Evolutionary conservation across 2,888 invertebrate genomes (phyloP).

Genomic region (Ptycholaimellus sp.): DNA sequence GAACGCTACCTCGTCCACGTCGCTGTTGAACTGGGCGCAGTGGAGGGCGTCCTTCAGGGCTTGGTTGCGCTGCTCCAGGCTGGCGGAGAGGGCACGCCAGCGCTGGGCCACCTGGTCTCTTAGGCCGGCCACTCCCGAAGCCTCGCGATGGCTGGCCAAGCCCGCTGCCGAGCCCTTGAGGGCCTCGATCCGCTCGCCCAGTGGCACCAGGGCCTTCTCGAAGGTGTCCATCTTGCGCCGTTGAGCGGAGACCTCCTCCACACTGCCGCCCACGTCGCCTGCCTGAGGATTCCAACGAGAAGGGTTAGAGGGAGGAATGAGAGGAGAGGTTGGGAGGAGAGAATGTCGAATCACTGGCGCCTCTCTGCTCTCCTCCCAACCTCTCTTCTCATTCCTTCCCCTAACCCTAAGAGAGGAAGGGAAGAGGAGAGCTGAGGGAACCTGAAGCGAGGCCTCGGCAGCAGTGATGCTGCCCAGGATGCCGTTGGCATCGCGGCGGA

Average conservation of each 20-base stretch:
- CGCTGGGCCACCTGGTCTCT: not conserved
- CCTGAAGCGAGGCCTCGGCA: constrained; percentile 40
- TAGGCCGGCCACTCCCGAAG: constrained; percentile 1
- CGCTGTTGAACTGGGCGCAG: constrained; percentile 67
- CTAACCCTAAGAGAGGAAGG: too few species aligned
- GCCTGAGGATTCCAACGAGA: too few species aligned
- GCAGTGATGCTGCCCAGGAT: constrained; percentile 62
- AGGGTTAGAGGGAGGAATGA: constrained; percentile 3
- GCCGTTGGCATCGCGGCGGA: constrained; percentile 72
- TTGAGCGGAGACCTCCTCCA: constrained; percentile 45
- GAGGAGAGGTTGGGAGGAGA: too few species aligned
- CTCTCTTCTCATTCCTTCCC: not conserved
- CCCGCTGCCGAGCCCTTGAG: constrained; percentile 26
- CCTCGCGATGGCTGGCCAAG: constrained; percentile 34
- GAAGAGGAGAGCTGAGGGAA: too few species aligned
- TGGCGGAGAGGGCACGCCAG: constrained; percentile 37
- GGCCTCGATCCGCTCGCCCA: constrained; percentile 15
- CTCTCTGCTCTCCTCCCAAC: too few species aligned
- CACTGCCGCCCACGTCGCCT: constrained; percentile 12
- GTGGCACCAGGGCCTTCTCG: constrained; percentile 50
- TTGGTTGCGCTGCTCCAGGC: constrained; percentile 42
- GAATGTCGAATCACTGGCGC: not conserved
- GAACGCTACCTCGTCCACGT: constrained; percentile 41
- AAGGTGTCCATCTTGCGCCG: constrained; percentile 82
- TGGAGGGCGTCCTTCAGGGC: constrained; percentile 52